Evolutionary conservation across 2,888 invertebrate genomes (phyloP), one percentile per base, ranked within the genome.

Genomic region (Meandrusa payeni): DNA sequence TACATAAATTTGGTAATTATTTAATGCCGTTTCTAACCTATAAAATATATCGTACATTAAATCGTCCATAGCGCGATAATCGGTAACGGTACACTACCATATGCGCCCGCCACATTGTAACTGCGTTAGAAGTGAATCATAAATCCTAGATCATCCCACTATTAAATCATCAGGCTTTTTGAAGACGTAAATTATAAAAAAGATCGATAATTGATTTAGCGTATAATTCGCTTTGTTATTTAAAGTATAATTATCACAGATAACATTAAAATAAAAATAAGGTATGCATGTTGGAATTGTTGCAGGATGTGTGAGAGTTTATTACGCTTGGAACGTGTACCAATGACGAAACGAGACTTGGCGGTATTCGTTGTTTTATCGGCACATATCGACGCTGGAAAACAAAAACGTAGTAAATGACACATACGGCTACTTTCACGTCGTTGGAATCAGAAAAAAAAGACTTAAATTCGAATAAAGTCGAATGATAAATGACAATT

Each of bases 231-330:
- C 48, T 48, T 47, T 50, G 52, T 52, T 67, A 69, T 71, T 74
- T 73, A 77, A 76, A 77, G 69, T 74, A 78, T 74, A 81, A 77
- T 76, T 81, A 83, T 83, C 83, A 85, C 83, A 85, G 83, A 80
- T 76, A 82, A 81, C 67, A 66, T 76, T 75, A 78, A 80, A 79
- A 76, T 78, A 76, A 79, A 76, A 69, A 59, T 64, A 72, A 66
- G 62, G 64, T 66, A 64, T 60, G 65, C 57, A 59, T 63, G 61
- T 63, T 57, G 65, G 59, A 63, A 65, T 63, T 53, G 59, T 66
- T 68, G 69, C 61, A 52, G 65, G 57, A 59, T 55, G 54, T 65
- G 64, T 61, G 59, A 65, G 63, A 66, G 62, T 59, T 61, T 61
- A 57, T 60, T 47, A 61, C 59, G 57, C 56, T 59, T 36, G 32